Evolutionary conservation across 2,113 vertebrate genomes (phyloP), one percentile per base, ranked within the genome.

Genomic region (Alethe castanea): DNA sequence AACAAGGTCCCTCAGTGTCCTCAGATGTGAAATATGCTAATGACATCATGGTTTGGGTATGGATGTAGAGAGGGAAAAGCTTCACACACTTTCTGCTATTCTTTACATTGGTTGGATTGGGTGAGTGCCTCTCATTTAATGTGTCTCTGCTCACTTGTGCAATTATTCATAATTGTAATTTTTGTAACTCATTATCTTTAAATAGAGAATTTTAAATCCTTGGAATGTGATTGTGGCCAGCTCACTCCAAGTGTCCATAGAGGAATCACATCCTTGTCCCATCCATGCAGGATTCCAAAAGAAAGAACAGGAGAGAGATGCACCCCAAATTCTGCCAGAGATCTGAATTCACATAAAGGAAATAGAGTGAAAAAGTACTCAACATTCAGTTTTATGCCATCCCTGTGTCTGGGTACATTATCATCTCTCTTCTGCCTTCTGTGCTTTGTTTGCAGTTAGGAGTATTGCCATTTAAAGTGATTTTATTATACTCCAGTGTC

Each of bases 401-500:
- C 38, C 59, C 73, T 33, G 19, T 78, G 65, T 26, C 64, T 83
- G 35, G 19, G 22, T 62, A 7, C 48, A 45, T 93, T 87, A 92
- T 82, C 66, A 77, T 91, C 60, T 81, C 71, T 95, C 74, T 95
- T 66, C 50, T 92, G 72, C 81, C 93, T 86, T 62, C 71, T 50
- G 6, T 73, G 79, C 60, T 96, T 94, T 86, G 87, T 95, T 95
- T 73, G 85, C 62, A 74, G 73, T 94, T 91, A 84, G 23, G 65
- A 67, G 28, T 88, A 90, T 84, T 94, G 89, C 83, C 71, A 81
- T 91, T 94, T 94, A 62, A 88, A 93, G 66, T 54, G 62, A 82
- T 89, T 91, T 94, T 92, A 90, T 95, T 95, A 50, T 65, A 31
- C 78, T 65, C 95, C 20, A 36, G 40, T 89, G 81, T 95, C 78